Base-by-base conservation (phyloP, 2,888 invertebrate genomes). In the Nowickia ferox region DNA sequence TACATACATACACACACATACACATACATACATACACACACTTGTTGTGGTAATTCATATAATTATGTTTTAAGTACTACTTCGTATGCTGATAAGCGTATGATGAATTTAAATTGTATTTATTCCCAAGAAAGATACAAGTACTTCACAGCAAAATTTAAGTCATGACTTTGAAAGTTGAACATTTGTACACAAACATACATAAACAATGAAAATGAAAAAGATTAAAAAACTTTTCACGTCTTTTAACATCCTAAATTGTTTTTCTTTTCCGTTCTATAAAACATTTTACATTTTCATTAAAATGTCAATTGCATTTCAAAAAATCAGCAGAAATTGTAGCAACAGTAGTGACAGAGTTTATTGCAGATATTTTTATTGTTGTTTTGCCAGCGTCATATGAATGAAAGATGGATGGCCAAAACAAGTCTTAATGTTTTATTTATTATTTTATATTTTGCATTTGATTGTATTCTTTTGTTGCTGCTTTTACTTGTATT, bases 251-350 rank as follows among this genome's bases (percentile, higher is more conserved):
- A 63, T 79, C 57, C 55, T 61, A 53, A 63, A 57, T 22, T 42
- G 42, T 65, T 63, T 63, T 68, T 22, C n/a, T 5, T 17, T 48
- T n/a, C 22, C 11, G 48, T n/a, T 55, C 15, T 55, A 46, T 46
- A 19, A 15, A 3, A 19, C 10, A 75, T 11, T 10, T n/a, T 11
- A 15, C 13, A 48, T 55, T 80, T 74, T 19, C 75, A 75, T 66
- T 78, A 57, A 74, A 75, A 78, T 75, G 85, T 82, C 85, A 85
- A 69, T 63, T 85, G 75, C 85, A 82, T 82, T 69, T 65, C 69
- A 75, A 46, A 30, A 68, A 55, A 53, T 63, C 57, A 65, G 68
- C 46, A 53, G 19, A 38, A 57, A 19, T n/a, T 48, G n/a, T 15
- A 75, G n/a, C 10, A 44, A 11, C 15, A 48, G 40, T 38, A 53